phyloP scores from a whole-genome alignment of 2,888 invertebrate species.

The Andrena marginata region DNA sequence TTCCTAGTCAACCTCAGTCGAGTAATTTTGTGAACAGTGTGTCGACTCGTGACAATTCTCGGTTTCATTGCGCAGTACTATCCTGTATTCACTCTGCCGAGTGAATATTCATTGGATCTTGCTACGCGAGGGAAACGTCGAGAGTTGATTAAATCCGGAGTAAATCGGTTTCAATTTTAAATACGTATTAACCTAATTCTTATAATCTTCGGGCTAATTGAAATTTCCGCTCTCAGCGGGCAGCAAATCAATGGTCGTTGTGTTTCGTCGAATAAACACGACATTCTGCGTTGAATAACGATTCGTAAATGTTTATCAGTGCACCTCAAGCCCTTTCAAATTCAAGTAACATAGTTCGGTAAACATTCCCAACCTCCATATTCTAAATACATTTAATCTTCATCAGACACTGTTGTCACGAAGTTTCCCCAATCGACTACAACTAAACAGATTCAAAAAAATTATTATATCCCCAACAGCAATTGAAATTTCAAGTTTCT shows the following conservation, averaged over 20 bases:
- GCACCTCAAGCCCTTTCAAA: not conserved
- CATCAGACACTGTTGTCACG: too few species aligned
- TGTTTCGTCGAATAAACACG: conserved; percentile 37
- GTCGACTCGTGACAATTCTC: not conserved
- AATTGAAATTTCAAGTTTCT: too few species aligned
- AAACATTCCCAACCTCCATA: not conserved
- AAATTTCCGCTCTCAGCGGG: conserved; percentile 41
- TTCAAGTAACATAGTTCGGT: too few species aligned
- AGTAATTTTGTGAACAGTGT: not conserved
- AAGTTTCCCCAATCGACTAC: too few species aligned
- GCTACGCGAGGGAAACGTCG: conserved; percentile 16
- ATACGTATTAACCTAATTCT: conserved; percentile 57
- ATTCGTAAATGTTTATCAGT: not conserved
- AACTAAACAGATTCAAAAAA: too few species aligned
- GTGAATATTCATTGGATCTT: conserved; percentile 21
- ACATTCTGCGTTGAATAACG: not conserved
- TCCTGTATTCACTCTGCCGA: not conserved
- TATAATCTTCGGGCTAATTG: conserved; percentile 56
- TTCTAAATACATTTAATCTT: not conserved
- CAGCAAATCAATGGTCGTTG: conserved; percentile 34
- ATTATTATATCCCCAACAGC: not conserved
- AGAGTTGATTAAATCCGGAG: conserved; percentile 46
- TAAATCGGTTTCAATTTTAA: conserved; percentile 53
- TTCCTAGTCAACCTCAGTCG: not conserved
- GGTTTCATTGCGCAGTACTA: not conserved